These are phyloP conservation scores for Amblyornis subalaris DNA, from an alignment of 2,113 vertebrate species.

Conservation along the genomic window DNA sequence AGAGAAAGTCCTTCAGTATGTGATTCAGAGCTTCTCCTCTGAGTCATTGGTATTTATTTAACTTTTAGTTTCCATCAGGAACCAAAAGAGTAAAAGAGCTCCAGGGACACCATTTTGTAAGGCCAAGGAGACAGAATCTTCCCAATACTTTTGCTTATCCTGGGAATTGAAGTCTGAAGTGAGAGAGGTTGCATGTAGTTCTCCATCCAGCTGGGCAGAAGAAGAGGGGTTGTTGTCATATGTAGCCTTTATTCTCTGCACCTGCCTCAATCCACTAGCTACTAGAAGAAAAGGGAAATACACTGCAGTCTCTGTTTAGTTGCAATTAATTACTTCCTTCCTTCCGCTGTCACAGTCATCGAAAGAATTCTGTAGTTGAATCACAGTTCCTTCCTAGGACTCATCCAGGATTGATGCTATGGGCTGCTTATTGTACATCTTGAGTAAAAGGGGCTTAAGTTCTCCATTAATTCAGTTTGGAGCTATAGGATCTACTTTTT, in stretches of 20 bases:
- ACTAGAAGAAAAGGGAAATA: not conserved
- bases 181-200: not conserved
- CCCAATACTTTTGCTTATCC: not conserved
- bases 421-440: not conserved
- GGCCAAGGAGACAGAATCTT: not conserved
- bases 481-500: not conserved
- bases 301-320: not conserved
- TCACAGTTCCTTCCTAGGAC: not conserved
- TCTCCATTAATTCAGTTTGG: not conserved
- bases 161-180: not conserved
- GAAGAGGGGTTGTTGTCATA: not conserved
- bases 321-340: slow-evolving; percentile 21
- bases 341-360: not conserved
- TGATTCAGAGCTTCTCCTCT: not conserved
- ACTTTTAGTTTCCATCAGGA: not conserved
- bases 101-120: not conserved
- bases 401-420: not conserved
- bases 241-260: not conserved
- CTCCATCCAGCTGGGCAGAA: slow-evolving; percentile 7
- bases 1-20: not conserved
- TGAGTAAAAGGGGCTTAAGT: not conserved
- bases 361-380: not conserved
- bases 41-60: not conserved
- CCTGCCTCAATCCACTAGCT: not conserved
- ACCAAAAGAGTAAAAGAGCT: not conserved